Base-by-base conservation (phyloP, 2,113 vertebrate genomes). In the Muntiacus reevesi region DNA sequence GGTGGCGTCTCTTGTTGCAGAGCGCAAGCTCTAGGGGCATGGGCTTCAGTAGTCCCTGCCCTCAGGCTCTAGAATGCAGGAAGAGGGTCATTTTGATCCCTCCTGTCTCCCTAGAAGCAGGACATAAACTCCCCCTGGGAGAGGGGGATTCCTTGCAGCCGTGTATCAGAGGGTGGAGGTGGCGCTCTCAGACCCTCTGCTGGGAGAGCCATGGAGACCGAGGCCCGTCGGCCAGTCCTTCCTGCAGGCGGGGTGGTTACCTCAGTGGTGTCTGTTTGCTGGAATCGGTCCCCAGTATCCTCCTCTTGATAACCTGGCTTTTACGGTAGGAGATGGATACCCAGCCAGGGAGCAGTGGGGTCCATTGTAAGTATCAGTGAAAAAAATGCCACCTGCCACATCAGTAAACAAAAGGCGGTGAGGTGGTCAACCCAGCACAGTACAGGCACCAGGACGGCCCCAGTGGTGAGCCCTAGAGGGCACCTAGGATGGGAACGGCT, bases 31-130 rank as follows among this genome's bases (percentile, higher is more conserved):
- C 4, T 36, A 21, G n/a, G 17, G 21, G n/a, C n/a, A 21, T 1
- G 0, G 17, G n/a, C n/a, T 36, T 36, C 5, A 1, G 64, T 11
- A 23, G 17, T 12, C 6, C 17, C n/a, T 71, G 64, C 9, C 6
- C 64, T 23, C 64, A 23, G n/a, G 64, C n/a, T 71, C 64, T 21
- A 23, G 64, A n/a, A 71, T 9, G 2, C 64, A 71, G 64, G 64
- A 74, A 74, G 11, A 74, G 23, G 71, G 36, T 25, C 67, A 23
- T 71, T 71, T 74, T 40, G 67, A 74, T 40, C 78, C 47, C 3
- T 3, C 9, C 47, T 21, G 0, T 33, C 47, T 81, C 78, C 28
- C 16, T 50, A 50, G 16, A 81, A 81, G 47, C 47, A 52, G 47
- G 17, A 2, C 47, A 21, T 33, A 33, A 81, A 33, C 11, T 43